These are phyloP conservation scores for Drosophila tsacasi DNA, from an alignment of 1,140 invertebrate species.

Conservation along the genomic window DNA sequence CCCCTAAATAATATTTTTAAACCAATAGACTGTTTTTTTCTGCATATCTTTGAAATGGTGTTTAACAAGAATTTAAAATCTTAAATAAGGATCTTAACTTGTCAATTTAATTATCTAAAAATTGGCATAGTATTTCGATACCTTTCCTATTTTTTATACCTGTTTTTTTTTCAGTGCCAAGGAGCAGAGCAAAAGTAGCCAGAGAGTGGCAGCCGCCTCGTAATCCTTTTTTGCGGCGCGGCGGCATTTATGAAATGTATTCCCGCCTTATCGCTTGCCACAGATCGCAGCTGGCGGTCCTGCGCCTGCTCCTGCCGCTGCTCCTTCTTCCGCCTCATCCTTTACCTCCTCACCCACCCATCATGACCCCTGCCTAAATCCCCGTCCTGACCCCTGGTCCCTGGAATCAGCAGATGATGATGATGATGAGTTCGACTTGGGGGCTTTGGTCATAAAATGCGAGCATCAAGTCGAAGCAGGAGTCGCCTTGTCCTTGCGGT, in stretches of 20 bases:
- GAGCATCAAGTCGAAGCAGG: conserved; percentile 31
- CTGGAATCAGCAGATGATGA: conserved; percentile 47
- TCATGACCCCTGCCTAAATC: conserved; percentile 25
- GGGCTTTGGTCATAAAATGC: conserved; percentile 72
- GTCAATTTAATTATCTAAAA: background rate
- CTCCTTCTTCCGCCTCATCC: background rate
- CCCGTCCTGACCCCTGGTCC: conserved; percentile 37
- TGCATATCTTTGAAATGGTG: too few relatives aligned
- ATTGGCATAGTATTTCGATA: too few relatives aligned
- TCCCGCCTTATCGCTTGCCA: conserved; percentile 64
- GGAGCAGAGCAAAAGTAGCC: background rate
- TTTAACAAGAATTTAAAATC: background rate
- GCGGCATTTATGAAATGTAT: conserved; percentile 79
- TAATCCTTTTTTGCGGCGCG: conserved; percentile 72
- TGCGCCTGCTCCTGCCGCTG: conserved; percentile 31
- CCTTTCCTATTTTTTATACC: background rate
- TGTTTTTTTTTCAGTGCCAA: conserved; percentile 10
- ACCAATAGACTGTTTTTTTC: too few relatives aligned
- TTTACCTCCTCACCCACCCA: background rate
- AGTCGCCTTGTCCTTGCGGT: conserved; percentile 67
- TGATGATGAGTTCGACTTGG: conserved; percentile 72
- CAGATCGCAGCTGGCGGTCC: conserved; percentile 63
- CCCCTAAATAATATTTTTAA: too few relatives aligned
- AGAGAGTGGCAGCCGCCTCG: conserved; percentile 27
- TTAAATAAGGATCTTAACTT: background rate